Evolutionary conservation across 1,140 invertebrate genomes (phyloP), one percentile per base, ranked within the genome.

Genomic region (Rhizoglyphus robini): DNA sequence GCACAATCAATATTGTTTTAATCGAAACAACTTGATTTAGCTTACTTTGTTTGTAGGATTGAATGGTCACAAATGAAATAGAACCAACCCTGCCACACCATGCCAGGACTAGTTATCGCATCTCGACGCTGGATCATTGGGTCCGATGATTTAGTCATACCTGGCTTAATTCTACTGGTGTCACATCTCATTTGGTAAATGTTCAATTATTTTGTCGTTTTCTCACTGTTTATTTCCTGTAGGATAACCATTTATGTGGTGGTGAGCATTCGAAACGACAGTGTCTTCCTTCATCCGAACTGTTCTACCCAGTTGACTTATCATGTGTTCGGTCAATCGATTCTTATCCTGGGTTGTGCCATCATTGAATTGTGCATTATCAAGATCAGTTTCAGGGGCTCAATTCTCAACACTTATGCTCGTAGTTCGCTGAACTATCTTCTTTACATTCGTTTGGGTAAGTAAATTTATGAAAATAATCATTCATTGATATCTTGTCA

Each of bases 61-160:
- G n/a, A n/a, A n/a, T n/a, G n/a, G n/a, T n/a, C n/a, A n/a, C n/a
- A n/a, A n/a, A n/a, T n/a, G n/a, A n/a, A n/a, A n/a, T n/a, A n/a
- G n/a, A n/a, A n/a, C n/a, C n/a, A n/a, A n/a, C n/a, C n/a, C n/a
- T n/a, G n/a, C n/a, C n/a, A n/a, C n/a, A 48, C 8, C 3, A 91
- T 92, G 89, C 88, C 89, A 63, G 89, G 88, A 65, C 81, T 92
- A 70, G 83, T 90, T 60, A 84, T 88, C 49, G 90, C 90, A 77
- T 80, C 84, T 68, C 80, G 88, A 70, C 82, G 89, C 68, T 92
- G 89, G 88, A 85, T 85, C 71, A 86, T 90, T 68, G 88, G 88
- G 69, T 89, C 87, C 66, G 89, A 92, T 77, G 88, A 92, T 79
- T 80, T 92, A 59, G 86, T 90, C 64, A 84, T 91, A 18, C 88